Evolutionary conservation across 2,888 invertebrate genomes (phyloP), one percentile per base, ranked within the genome.

Genomic region (Mesorhabditis belari): DNA sequence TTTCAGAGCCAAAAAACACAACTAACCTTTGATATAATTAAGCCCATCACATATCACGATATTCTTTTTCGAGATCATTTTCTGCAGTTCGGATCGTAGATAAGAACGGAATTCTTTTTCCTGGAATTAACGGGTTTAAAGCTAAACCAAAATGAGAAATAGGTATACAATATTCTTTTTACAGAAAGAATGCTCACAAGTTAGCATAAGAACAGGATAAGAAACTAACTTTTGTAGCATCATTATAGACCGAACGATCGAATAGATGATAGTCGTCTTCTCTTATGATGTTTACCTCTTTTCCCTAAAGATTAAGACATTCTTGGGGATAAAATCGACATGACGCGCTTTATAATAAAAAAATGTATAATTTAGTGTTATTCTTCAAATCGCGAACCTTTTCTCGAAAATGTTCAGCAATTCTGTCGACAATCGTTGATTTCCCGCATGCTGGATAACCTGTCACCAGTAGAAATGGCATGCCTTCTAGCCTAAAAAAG

Each of bases 11-110:
- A 19, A 26, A 17, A 21, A 54, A 58, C 29, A 57, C 19, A 19
- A 24, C 9, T n/a, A 23, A 74, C 76, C 76, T 88, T 96, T 96
- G 29, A 96, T 95, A 81, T 96, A 96, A 84, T 96, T 96, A 62
- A 89, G 87, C 0, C 89, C 90, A 83, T 96, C 96, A 60, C 94
- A 84, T 76, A 96, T 92, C 17, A 94, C 88, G 5, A 95, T 86
- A 81, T 88, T 88, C 19, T 88, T 88, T 71, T 87, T 71, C 6
- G 65, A 64, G 24, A 80, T 55, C 19, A 62, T 57, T 28, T 70
- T 68, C 56, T 79, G 74, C 6, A 77, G 70, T 58, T 67, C 63
- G 3, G 75, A 72, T 21, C 77, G 68, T 27, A 79, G 57, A 56
- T 65, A 73, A 5, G 73, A 71, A 5, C 78, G 64, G n/a, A 71